Evolutionary conservation across 2,888 invertebrate species (phyloP), one percentile per base, ranked within the genome.

Genomic region (Heliconius erato): DNA sequence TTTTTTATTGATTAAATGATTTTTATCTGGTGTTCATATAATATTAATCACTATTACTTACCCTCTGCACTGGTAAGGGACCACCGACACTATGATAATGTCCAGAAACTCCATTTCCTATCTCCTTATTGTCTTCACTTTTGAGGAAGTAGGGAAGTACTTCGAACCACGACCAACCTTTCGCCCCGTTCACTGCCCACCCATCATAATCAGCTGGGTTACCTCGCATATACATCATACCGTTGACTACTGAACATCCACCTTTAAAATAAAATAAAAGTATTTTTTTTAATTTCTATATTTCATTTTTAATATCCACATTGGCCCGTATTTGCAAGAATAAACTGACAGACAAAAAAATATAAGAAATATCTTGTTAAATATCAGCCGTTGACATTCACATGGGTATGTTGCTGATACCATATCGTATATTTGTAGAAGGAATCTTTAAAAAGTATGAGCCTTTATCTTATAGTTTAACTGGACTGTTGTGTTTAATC

Each of bases 171-270:
- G 97, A 96, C 98, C 98, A 98, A n/a, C 97, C 98, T 0, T 92
- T 89, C 65, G 98, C 98, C 0, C 98, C 98, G 84, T 97, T 96
- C 23, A 95, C 95, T 5, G 96, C 97, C 98, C 98, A 98, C 14
- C 96, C 96, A 89, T 98, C 97, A 92, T 97, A 98, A 92, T 98
- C 98, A 2, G 95, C 96, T 0, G 97, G 96, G 86, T 97, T 97
- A 0, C 98, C 98, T 35, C 98, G 96, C 91, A 97, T 97, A 91
- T 98, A 98, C 97, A 98, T 98, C 98, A 98, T 98, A 1, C 98
- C 98, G 89, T 98, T 98, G 79, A 97, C 96, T 0, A 97, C 97
- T 74, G 97, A 96, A 86, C 96, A 97, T 0, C 98, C 98, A 9
- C 98, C 98, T 88, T 96, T 1, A 26, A 59, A 44, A 35, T 76